Evolutionary conservation across 2,113 vertebrate species (phyloP).

Genomic region (Microtus montanus): DNA sequence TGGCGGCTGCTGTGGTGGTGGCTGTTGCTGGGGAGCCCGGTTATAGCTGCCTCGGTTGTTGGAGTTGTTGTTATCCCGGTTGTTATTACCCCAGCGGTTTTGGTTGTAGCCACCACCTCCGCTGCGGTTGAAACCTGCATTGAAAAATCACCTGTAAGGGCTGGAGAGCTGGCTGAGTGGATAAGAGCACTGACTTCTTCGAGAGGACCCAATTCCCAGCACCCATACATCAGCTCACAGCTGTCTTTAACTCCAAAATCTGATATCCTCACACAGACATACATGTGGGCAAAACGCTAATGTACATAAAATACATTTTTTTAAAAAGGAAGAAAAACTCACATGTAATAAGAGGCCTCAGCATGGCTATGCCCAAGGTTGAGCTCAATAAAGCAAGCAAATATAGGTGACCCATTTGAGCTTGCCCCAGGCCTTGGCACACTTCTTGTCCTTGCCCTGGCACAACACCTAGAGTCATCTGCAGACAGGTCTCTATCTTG

Average conservation of each 20-base stretch:
- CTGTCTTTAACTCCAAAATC: no score
- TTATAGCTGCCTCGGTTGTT: conserved; percentile 88
- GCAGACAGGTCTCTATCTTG: not conserved
- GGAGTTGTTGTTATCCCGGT: conserved; percentile 88
- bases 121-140: conserved; percentile 88
- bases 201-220: no score
- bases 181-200: no score
- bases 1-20: conserved; percentile 86
- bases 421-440: not conserved
- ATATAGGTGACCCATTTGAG: not conserved
- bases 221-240: no score
- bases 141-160: not conserved
- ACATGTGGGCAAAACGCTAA: no score
- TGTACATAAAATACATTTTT: no score
- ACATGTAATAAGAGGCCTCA: not conserved
- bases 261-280: no score
- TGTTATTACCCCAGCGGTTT: conserved; percentile 90
- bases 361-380: not conserved
- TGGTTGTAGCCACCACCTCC: conserved; percentile 87
- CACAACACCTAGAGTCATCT: not conserved
- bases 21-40: conserved; percentile 87
- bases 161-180: no score
- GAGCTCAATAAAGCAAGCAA: not conserved
- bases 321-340: not conserved
- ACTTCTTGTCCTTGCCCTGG: not conserved